phyloP scores from a whole-genome alignment of 1,140 invertebrate species.

The Sinella curviseta region DNA sequence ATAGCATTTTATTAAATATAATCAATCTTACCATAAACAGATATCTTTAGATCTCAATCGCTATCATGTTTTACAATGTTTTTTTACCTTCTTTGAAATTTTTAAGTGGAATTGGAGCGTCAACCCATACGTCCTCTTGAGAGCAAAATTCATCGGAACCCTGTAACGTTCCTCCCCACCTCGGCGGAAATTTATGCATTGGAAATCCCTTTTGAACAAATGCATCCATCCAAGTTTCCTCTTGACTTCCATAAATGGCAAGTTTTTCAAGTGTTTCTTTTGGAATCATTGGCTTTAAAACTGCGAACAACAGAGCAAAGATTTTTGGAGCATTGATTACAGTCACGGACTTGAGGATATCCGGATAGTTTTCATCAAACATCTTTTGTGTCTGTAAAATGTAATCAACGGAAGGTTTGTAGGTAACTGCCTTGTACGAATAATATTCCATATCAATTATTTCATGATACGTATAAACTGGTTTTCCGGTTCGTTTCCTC shows the following conservation, averaged over 20 bases:
- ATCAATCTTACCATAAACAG: no score
- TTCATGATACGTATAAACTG: not conserved
- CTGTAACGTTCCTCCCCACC: not conserved
- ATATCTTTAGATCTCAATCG: no score
- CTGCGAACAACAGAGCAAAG: not conserved
- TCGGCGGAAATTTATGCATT: not conserved
- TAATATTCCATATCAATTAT: conserved; percentile 18
- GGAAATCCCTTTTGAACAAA: not conserved
- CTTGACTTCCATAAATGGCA: not conserved
- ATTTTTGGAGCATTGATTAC: conserved; percentile 1
- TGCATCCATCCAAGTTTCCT: not conserved
- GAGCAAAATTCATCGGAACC: conserved; percentile 3
- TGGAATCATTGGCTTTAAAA: not conserved
- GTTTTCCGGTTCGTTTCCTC: not conserved
- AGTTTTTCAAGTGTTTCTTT: not conserved
- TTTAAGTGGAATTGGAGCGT: not conserved
- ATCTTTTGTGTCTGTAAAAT: not conserved
- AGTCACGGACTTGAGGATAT: not conserved
- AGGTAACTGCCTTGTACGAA: not conserved
- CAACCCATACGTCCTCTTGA: not conserved
- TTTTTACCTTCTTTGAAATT: conserved; percentile 1
- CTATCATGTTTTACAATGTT: no score
- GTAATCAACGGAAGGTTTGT: not conserved
- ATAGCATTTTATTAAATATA: not conserved
- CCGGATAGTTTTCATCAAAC: not conserved